Evolutionary conservation across 2,113 vertebrate species (phyloP).

Genomic region (Athene noctua): DNA sequence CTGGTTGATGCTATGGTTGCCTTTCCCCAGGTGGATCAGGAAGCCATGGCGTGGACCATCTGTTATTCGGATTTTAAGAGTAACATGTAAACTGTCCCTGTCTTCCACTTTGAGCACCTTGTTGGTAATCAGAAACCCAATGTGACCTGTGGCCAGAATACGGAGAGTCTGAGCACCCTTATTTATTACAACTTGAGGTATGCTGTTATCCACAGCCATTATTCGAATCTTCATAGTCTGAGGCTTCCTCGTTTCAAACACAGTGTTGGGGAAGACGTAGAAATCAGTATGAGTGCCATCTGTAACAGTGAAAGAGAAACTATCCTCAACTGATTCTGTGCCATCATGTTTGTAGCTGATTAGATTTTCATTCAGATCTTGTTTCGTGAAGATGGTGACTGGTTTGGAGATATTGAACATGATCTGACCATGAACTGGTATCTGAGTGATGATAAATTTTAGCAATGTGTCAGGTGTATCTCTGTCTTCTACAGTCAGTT

Average conservation of each 20-base stretch:
- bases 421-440: conserved; percentile 88
- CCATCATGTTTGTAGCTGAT: conserved; percentile 94
- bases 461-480: conserved; percentile 85
- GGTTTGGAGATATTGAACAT: conserved; percentile 83
- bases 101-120: conserved; percentile 90
- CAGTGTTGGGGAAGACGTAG: conserved; percentile 91
- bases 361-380: conserved; percentile 93
- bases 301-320: conserved; percentile 92
- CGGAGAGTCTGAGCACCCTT: conserved; percentile 86
- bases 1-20: conserved; percentile 86
- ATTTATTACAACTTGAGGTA: conserved; percentile 87
- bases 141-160: conserved; percentile 80
- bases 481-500: conserved; percentile 90
- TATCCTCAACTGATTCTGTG: conserved; percentile 85
- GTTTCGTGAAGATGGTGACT: conserved; percentile 86
- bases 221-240: conserved; percentile 89
- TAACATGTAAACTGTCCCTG: conserved; percentile 80
- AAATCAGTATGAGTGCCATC: conserved; percentile 94
- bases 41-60: conserved; percentile 83
- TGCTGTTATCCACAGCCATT: conserved; percentile 84
- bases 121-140: conserved; percentile 88
- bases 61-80: conserved; percentile 83
- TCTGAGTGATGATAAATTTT: conserved; percentile 87
- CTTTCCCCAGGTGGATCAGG: conserved; percentile 86
- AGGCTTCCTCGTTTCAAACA: conserved; percentile 86